Conservation (phyloP, 2,888 invertebrate genomes). For the Eupithecia centaureata region DNA sequence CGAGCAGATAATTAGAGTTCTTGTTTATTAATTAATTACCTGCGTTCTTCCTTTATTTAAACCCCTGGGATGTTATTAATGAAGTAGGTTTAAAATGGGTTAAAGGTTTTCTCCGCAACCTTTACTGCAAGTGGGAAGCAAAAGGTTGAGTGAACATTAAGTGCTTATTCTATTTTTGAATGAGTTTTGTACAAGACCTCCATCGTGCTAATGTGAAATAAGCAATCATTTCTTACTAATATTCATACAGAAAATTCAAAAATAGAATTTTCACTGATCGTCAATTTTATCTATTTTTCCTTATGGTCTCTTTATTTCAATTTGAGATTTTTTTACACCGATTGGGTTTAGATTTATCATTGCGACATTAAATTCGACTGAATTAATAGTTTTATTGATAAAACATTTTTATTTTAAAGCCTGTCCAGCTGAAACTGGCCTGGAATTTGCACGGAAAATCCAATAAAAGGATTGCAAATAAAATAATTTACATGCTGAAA, state of each 20-base stretch:
- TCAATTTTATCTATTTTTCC: neutral
- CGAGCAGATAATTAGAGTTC: constrained; percentile 11
- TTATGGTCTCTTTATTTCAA: neutral
- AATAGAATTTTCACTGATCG: neutral
- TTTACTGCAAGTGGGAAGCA: neutral
- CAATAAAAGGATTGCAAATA: neutral
- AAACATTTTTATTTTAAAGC: too few species aligned
- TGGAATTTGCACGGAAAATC: neutral
- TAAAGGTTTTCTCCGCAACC: neutral
- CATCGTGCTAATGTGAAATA: neutral
- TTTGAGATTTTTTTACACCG: neutral
- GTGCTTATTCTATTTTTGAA: neutral
- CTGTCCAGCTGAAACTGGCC: neutral
- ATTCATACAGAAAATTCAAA: neutral
- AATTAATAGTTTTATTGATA: neutral
- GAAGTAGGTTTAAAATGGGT: neutral
- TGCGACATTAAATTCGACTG: neutral
- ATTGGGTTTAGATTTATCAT: neutral
- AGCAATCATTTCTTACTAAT: too few species aligned
- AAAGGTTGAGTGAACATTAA: neutral
- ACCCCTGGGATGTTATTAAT: constrained; percentile 8
- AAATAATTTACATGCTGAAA: neutral
- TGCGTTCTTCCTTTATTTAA: constrained; percentile 1
- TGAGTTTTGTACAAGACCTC: neutral
- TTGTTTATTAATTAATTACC: constrained; percentile 17